phyloP scores from a whole-genome alignment of 2,888 invertebrate species.

The Drosophila phalerata region DNA sequence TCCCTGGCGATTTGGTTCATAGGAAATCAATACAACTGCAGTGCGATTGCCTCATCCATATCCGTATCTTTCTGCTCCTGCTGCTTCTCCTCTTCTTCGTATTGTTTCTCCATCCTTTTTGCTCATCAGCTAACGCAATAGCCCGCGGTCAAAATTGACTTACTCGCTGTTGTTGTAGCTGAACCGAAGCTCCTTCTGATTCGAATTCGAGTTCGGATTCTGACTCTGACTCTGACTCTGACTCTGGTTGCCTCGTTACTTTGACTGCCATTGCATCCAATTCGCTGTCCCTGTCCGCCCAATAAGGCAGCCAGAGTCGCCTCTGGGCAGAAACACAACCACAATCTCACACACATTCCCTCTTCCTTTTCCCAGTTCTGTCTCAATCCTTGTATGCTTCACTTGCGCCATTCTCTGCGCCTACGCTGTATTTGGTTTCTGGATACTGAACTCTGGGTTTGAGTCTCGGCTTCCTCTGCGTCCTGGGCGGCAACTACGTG shows the following conservation, averaged over 20 bases:
- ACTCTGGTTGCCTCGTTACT: conserved; percentile 55
- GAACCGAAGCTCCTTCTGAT: conserved; percentile 21
- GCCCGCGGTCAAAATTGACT: conserved; percentile 79
- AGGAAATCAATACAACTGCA: conserved; percentile 78
- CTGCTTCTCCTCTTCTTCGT: neutral
- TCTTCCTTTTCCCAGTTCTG: conserved; percentile 1
- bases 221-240: conserved; percentile 18
- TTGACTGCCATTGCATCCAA: conserved; percentile 55
- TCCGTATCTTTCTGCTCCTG: neutral
- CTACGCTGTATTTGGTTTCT: conserved; percentile 42
- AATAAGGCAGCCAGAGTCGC: conserved; percentile 53
- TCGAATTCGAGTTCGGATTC: conserved; percentile 25
- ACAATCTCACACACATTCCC: neutral
- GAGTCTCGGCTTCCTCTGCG: conserved; percentile 26
- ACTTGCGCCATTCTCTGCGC: conserved; percentile 73
- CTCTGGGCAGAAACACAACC: conserved; percentile 42
- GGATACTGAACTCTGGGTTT: conserved; percentile 5
- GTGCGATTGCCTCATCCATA: conserved; percentile 38
- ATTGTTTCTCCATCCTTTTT: neutral
- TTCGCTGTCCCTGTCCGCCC: conserved; percentile 49
- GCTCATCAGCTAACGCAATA: conserved; percentile 80
- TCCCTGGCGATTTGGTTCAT: conserved; percentile 61
- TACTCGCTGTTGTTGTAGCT: conserved; percentile 41
- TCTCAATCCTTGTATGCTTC: conserved; percentile 63
- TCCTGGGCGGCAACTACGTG: conserved; percentile 77